Conservation (phyloP, 2,797 vertebrate species). For the Pipistrellus kuhlii region DNA sequence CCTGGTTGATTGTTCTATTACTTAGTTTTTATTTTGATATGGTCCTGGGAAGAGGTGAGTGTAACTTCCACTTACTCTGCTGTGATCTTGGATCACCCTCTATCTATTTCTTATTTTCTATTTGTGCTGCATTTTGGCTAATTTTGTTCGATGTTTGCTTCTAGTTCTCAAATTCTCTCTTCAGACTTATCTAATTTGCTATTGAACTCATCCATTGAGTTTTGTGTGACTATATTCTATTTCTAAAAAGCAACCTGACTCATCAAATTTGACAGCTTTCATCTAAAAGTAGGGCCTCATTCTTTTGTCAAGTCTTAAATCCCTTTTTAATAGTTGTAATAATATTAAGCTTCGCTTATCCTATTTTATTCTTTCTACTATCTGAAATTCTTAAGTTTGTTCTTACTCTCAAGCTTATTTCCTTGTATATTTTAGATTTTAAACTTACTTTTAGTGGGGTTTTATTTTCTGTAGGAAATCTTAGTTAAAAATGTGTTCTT, state of each 20-base stretch:
- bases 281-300: neutral
- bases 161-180: neutral
- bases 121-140: neutral
- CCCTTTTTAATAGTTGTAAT: neutral
- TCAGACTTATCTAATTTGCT: neutral
- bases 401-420: neutral
- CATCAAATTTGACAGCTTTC: neutral
- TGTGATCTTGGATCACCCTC: neutral
- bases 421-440: neutral
- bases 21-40: too few species aligned
- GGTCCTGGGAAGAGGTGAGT: too few species aligned
- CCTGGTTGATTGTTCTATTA: too few species aligned
- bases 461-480: neutral
- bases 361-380: neutral
- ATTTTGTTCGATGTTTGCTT: neutral
- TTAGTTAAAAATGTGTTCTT: neutral
- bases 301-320: neutral
- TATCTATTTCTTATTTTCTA: neutral
- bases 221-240: neutral
- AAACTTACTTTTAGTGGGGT: neutral
- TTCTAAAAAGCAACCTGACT: neutral
- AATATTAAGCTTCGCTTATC: constrained; percentile 7
- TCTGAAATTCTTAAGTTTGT: neutral
- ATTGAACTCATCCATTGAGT: neutral
- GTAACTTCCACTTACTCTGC: neutral